Base-by-base conservation (phyloP, 2,797 vertebrate genomes). In the Hydrolagus colliei region DNA sequence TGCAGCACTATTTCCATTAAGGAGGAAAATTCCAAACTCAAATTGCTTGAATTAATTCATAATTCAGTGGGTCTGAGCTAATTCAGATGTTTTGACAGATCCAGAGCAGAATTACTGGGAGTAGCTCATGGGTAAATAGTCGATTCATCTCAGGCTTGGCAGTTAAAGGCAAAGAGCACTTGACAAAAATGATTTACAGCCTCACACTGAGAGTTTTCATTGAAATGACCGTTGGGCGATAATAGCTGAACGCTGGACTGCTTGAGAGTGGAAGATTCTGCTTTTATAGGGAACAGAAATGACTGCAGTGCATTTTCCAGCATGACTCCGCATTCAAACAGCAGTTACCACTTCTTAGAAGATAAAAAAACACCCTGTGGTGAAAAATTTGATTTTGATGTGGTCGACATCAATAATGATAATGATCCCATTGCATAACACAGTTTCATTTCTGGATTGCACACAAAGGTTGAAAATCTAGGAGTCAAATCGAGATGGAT, bases 1-100 rank as follows among this genome's bases (percentile, higher is more conserved):
- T 41, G 27, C 65, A 3, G 65, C 4, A 41, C 71, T 71, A 84
- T 84, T 84, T 84, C 79, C 79, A 84, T 71, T 84, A 12, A 52
- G 65, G 32, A 35, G 27, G 27, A 84, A 67, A 71, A 71, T 84
- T 84, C 79, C 79, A 84, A 84, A 71, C 32, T 84, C 63, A 18
- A 84, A 52, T 32, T 84, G 63, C 4, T 68, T n/a, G 79, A 84
- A 71, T 71, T 84, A 67, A 18, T 67, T 84, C n/a, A 68, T n/a
- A 18, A 8, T 27, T 68, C 65, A 84, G 65, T 41, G 65, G 16
- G 16, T 84, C 32, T 84, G 27, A 68, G 32, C 32, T 68, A 68
- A 68, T 11, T 20, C 27, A 82, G 77, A 65, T 7, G 65, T 63
- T 16, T 32, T 32, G 62, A 65, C 32, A 79, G 62, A 79, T 8